Evolutionary conservation across 2,797 vertebrate genomes (phyloP), one percentile per base, ranked within the genome.

Genomic region (Antennarius maculatus): DNA sequence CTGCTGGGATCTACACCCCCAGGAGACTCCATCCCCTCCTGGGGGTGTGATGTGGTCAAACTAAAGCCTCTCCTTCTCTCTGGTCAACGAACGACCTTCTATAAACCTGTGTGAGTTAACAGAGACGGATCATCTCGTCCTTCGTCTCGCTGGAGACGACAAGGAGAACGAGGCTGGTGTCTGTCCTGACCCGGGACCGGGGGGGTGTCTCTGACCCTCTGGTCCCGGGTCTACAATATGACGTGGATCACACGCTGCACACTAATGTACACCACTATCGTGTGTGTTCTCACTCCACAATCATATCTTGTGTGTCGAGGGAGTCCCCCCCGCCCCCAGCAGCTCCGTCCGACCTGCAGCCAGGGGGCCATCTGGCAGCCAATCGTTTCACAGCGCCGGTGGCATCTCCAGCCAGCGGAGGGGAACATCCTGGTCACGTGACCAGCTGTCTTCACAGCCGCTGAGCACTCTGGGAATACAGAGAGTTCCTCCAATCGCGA

Each of bases 321-420:
- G 81, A 85, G 79, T 82, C 69, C 83, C 31, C 31, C 31, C 31
- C 31, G 3, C 31, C 85, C 82, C 83, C 77, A 87, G 90, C 86
- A 90, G 83, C 87, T 77, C 82, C 71, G 68, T 69, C 71, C 84
- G 80, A 85, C 79, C 79, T 74, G 78, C 86, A 88, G 86, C 84
- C 79, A 83, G 79, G 78, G 77, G 82, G 81, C 81, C 56, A 59
- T 68, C 74, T 81, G 82, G 83, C 76, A 72, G 83, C 81, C 80
- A 75, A 82, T 82, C 83, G 86, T 85, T 65, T 82, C 66, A 23
- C 74, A 76, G 81, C 65, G 54, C 81, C 77, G 76, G 86, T 66
- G 79, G 77, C 84, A 76, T 66, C 81, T 74, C 80, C 62, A 68
- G 64, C 66, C 86, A 82, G 73, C 79, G 66, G 86, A 85, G 81